phyloP scores from a whole-genome alignment of 2,888 invertebrate genomes.

The Agrotis exclamationis region DNA sequence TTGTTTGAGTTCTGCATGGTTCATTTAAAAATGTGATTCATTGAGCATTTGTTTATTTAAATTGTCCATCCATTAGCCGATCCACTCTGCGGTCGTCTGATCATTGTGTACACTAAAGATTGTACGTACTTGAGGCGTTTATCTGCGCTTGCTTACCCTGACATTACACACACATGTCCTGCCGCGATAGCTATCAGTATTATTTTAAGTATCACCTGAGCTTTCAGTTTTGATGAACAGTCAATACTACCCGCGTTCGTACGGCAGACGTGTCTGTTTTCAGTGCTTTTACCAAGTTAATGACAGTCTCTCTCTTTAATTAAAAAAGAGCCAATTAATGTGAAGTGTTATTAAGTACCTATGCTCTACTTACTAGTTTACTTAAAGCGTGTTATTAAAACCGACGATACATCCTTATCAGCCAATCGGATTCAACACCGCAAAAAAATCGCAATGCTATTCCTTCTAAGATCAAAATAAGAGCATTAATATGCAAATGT shows the following conservation, averaged over 20 bases:
- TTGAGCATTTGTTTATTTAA: constrained; percentile 59
- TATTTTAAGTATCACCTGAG: constrained; percentile 75
- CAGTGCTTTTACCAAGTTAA: constrained; percentile 36
- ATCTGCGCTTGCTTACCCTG: constrained; percentile 64
- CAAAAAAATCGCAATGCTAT: constrained; percentile 14
- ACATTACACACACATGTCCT: constrained; percentile 66
- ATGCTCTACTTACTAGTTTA: background rate
- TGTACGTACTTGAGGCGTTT: constrained; percentile 38
- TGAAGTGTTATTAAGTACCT: constrained; percentile 18
- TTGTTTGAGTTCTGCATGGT: constrained; percentile 44
- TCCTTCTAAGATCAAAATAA: constrained; percentile 28
- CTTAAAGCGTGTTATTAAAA: background rate
- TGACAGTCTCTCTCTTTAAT: background rate
- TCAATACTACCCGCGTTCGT: constrained; percentile 76
- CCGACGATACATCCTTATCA: constrained; percentile 2
- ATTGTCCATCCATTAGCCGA: constrained; percentile 55
- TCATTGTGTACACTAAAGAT: constrained; percentile 32
- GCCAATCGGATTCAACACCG: background rate
- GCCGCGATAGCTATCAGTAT: constrained; percentile 67
- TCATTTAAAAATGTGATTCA: constrained; percentile 44
- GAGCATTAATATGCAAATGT: constrained; percentile 55
- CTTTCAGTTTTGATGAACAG: constrained; percentile 79
- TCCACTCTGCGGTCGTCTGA: constrained; percentile 39
- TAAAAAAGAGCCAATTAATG: background rate
- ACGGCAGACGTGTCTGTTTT: constrained; percentile 76